Evolutionary conservation across 2,113 vertebrate species (phyloP).

Genomic region (Illadopsis cleaveri): DNA sequence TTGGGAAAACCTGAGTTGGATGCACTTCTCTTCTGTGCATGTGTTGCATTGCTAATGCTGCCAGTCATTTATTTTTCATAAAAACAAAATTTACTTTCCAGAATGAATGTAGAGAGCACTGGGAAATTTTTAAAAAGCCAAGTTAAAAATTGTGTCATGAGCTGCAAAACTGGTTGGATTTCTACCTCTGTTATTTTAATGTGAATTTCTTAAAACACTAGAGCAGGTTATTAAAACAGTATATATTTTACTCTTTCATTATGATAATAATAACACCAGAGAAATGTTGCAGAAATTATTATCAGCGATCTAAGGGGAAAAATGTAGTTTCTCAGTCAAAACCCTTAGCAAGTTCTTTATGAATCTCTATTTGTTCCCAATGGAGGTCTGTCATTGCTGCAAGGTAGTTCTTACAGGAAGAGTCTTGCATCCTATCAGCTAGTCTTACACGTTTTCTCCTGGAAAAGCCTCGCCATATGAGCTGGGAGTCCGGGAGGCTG

Average conservation of each 20-base stretch:
- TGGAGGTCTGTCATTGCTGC: background rate
- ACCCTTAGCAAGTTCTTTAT: background rate
- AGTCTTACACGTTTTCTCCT: background rate
- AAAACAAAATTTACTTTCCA: constrained; percentile 54
- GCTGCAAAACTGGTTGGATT: background rate
- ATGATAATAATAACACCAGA: background rate
- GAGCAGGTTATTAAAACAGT: background rate
- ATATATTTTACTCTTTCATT: background rate
- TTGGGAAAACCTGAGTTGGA: constrained; percentile 57
- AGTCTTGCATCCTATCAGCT: background rate
- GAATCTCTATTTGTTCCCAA: background rate
- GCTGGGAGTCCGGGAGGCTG: background rate
- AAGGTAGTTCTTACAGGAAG: background rate
- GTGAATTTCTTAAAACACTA: background rate
- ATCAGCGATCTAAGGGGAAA: background rate
- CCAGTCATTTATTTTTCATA: constrained; percentile 19
- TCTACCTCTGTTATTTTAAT: background rate
- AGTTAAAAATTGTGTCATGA: background rate
- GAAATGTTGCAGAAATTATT: background rate
- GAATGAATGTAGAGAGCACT: background rate
- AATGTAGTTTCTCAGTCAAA: background rate
- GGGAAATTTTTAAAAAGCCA: background rate
- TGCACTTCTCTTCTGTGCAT: background rate
- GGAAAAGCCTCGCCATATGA: constrained; percentile 18
- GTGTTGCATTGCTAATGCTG: background rate